Conservation (phyloP, 2,113 vertebrate genomes). For the Eulemur rufifrons region DNA sequence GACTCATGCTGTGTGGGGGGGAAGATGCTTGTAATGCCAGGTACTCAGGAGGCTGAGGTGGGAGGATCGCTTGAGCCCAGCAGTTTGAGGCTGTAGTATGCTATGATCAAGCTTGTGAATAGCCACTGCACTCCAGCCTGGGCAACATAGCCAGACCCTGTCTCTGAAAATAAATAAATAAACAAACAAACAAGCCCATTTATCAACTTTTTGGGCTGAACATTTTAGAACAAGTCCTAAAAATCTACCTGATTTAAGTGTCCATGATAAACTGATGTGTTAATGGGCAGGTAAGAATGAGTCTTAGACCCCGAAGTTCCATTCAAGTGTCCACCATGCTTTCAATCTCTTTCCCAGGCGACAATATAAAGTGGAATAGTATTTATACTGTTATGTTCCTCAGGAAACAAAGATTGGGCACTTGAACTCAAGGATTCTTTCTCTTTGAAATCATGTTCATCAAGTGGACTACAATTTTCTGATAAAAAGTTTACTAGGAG, state of each 20-base stretch:
- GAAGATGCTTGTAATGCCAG: too few relatives aligned
- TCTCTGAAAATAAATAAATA: too few relatives aligned
- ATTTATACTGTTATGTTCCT: background rate
- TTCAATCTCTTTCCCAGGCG: background rate
- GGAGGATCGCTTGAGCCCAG: too few relatives aligned
- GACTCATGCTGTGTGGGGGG: background rate
- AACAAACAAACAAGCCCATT: background rate
- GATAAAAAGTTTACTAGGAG: background rate
- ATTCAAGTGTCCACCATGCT: background rate
- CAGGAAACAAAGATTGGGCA: background rate
- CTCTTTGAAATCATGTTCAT: background rate
- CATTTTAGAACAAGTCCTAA: background rate
- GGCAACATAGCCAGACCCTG: too few relatives aligned
- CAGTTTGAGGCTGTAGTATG: too few relatives aligned
- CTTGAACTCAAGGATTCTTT: background rate
- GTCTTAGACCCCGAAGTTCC: background rate
- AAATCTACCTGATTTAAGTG: background rate
- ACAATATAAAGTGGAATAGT: background rate
- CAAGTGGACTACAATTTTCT: background rate
- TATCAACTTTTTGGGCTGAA: background rate
- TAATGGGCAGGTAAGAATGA: background rate
- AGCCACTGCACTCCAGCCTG: too few relatives aligned
- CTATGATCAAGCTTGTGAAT: too few relatives aligned
- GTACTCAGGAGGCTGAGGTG: too few relatives aligned
- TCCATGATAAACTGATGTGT: background rate